These are phyloP conservation scores for Anthopleura sola DNA, from an alignment of 64 coral and sea anemone genomes.

Conservation along the genomic window DNA sequence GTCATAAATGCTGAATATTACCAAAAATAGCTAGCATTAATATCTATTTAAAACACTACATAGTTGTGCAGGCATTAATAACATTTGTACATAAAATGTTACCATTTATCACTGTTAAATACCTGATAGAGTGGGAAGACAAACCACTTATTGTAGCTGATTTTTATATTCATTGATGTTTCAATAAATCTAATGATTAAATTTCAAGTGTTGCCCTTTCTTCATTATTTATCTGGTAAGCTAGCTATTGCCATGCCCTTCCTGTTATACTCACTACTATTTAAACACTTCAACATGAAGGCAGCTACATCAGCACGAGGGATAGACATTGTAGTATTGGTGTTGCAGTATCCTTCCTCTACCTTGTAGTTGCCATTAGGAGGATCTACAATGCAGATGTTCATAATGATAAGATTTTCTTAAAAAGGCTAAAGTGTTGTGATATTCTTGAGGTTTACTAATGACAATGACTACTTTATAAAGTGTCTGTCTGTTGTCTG, in stretches of 20 bases:
- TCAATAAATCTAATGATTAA: too few species aligned
- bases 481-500: not conserved
- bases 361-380: slow-evolving; percentile 53
- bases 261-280: slow-evolving; percentile 59
- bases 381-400: slow-evolving; percentile 17
- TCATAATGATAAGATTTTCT: not conserved
- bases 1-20: too few species aligned
- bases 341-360: slow-evolving; percentile 77
- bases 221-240: not conserved
- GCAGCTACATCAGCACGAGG: slow-evolving; percentile 70
- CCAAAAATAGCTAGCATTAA: not conserved
- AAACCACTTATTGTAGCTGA: not conserved
- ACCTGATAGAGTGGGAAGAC: not conserved
- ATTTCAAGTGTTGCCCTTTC: too few species aligned
- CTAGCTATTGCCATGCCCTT: slow-evolving; percentile 72
- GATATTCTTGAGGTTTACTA: not conserved
- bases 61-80: not conserved
- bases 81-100: not conserved
- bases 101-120: not conserved
- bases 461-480: not conserved
- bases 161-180: not conserved
- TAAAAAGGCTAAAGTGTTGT: too few species aligned
- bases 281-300: slow-evolving; percentile 58
- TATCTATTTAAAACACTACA: slow-evolving; percentile 13
- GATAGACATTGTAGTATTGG: slow-evolving; percentile 27